These are phyloP conservation scores for Caracal caracal DNA, from an alignment of 2,113 vertebrate genomes.

Conservation along the genomic window DNA sequence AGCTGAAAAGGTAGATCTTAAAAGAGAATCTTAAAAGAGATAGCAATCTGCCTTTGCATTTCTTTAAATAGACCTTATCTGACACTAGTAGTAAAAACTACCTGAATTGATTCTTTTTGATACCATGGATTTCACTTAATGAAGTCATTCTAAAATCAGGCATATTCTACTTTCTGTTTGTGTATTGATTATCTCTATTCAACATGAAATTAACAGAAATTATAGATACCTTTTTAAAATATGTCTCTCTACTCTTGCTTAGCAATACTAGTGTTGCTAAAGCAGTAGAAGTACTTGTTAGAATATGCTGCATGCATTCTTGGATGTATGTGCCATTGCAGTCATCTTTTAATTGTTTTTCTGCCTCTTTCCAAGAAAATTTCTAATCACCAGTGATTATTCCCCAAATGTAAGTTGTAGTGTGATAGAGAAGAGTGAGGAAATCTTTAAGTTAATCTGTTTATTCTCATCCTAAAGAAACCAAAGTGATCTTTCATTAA, in stretches of 20 bases:
- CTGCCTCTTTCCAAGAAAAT: background rate
- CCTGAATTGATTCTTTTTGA: background rate
- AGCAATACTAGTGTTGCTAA: background rate
- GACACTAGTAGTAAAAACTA: background rate
- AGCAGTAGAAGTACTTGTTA: background rate
- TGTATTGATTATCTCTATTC: constrained; percentile 36
- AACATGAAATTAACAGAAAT: constrained; percentile 9
- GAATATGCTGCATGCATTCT: background rate
- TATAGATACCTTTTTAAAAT: background rate
- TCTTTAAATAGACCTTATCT: background rate
- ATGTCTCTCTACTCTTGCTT: constrained; percentile 18
- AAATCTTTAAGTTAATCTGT: constrained; percentile 20
- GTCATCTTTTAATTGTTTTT: constrained; percentile 29
- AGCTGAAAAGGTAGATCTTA: background rate
- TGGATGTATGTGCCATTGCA: background rate
- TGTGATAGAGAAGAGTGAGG: background rate
- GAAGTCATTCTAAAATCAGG: background rate
- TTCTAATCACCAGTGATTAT: background rate
- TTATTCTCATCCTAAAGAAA: constrained; percentile 19
- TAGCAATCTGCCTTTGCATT: background rate
- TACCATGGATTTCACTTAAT: background rate
- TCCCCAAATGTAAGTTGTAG: background rate
- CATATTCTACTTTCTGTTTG: constrained; percentile 1
- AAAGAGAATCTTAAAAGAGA: background rate
- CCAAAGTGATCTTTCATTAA: background rate